Base-by-base conservation (phyloP, 2,888 invertebrate species). In the Saturnia pavonia region DNA sequence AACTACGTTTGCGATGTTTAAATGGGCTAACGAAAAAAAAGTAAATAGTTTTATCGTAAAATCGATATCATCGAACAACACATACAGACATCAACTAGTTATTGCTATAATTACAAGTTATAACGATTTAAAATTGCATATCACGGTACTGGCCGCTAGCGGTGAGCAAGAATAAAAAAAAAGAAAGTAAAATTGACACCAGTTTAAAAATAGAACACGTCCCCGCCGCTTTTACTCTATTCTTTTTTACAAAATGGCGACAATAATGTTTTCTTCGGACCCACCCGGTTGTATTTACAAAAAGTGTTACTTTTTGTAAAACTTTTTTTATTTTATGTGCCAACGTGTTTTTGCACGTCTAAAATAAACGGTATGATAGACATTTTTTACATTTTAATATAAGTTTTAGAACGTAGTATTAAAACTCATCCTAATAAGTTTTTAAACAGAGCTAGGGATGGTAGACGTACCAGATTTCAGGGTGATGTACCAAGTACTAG, bases 181-280 rank as follows among this genome's bases (percentile, higher is more conserved):
- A 25, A 85, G 85, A 86, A 86, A 82, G 78, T 76, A 78, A 85
- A 86, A 87, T 81, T 85, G 82, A 85, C 85, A 82, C 81, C 69
- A 74, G 81, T 84, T 88, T 85, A 88, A 88, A 88, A 86, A 88
- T 87, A 88, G 85, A 88, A 85, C 82, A 72, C 77, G 77, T 77
- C 81, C 80, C 79, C 78, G 80, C 78, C 79, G 72, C 73, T 73
- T 74, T 75, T 66, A 70, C 70, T 76, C 73, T 40, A 75, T 75
- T 80, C 80, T 80, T 86, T 84, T 84, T 79, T 77, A 25, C 51
- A 70, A 74, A 72, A 77, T 72, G 76, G 70, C 76, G 80, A 84
- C 85, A 83, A 82, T 85, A 85, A 85, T 86, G 83, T 85, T 85
- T 82, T 80, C 80, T 76, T 75, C 43, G 1, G 57, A 43, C 19